These are phyloP conservation scores for Papilio dardanus DNA, from an alignment of 1,140 invertebrate genomes.

Conservation along the genomic window DNA sequence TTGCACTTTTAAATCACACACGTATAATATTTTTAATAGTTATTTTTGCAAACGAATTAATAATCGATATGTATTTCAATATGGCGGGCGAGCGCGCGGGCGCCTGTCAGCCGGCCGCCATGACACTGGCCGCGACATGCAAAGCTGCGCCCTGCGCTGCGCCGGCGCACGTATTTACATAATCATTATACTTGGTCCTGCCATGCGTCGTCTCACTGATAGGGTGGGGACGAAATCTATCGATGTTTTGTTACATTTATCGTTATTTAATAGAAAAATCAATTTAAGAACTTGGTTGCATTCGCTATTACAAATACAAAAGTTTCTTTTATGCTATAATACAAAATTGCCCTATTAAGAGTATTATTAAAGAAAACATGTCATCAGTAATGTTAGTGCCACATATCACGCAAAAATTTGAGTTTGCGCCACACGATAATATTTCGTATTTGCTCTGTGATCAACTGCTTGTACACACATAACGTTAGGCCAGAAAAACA, in stretches of 20 bases:
- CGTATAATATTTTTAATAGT: not conserved
- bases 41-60: not conserved
- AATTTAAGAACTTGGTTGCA: too few relatives aligned
- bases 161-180: constrained; percentile 69
- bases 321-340: too few relatives aligned
- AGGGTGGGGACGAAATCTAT: constrained; percentile 12
- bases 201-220: constrained; percentile 50
- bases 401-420: too few relatives aligned
- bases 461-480: too few relatives aligned
- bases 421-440: too few relatives aligned
- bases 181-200: constrained; percentile 65
- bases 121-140: constrained; percentile 64
- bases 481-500: not conserved
- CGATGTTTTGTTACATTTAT: constrained; percentile 34
- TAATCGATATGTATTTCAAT: constrained; percentile 42
- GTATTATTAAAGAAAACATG: too few relatives aligned
- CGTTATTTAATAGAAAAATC: constrained; percentile 33
- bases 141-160: constrained; percentile 63
- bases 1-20: constrained; percentile 6
- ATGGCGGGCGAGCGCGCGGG: constrained; percentile 55
- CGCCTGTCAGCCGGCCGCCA: constrained; percentile 59
- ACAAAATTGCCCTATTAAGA: too few relatives aligned
- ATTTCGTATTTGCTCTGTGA: too few relatives aligned
- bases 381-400: too few relatives aligned
- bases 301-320: too few relatives aligned